Evolutionary conservation across 2,797 vertebrate species (phyloP).

Genomic region (Esox masquinongy): DNA sequence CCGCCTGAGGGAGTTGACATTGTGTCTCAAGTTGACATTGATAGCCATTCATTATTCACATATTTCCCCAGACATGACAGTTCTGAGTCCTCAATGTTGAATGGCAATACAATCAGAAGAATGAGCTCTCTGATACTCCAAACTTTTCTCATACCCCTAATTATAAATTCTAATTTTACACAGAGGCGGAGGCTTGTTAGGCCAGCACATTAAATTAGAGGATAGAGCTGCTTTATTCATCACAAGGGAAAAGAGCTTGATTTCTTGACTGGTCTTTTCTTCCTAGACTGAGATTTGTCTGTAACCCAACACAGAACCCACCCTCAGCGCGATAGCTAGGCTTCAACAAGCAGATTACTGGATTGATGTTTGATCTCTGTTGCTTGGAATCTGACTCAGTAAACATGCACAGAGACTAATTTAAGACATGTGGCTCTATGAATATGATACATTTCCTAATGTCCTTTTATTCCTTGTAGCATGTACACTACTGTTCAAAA

Average conservation of each 20-base stretch:
- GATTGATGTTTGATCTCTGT: too few relatives aligned
- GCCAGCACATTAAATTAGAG: conserved; percentile 61
- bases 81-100: conserved; percentile 36
- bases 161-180: conserved; percentile 69
- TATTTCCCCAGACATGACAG: conserved; percentile 38
- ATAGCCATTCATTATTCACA: conserved; percentile 10
- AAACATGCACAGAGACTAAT: conserved; percentile 43
- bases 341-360: too few relatives aligned
- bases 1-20: too few relatives aligned
- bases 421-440: not conserved
- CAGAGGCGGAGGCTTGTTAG: conserved; percentile 51
- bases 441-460: not conserved
- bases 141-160: conserved; percentile 46
- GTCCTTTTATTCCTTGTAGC: not conserved
- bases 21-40: not conserved
- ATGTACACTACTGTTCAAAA: not conserved
- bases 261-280: conserved; percentile 10
- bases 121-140: conserved; percentile 30
- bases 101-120: conserved; percentile 46
- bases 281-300: conserved; percentile 4
- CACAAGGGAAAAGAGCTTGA: conserved; percentile 19
- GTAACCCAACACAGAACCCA: conserved; percentile 1
- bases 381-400: conserved; percentile 17
- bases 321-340: too few relatives aligned
- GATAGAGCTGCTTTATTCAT: conserved; percentile 52